Percentiles rank a stretch among this genome's conserved stretches.
Evolutionary conservation across 2,113 vertebrate genomes (phyloP).

Genomic region (Tenebrosternarchus preto): DNA sequence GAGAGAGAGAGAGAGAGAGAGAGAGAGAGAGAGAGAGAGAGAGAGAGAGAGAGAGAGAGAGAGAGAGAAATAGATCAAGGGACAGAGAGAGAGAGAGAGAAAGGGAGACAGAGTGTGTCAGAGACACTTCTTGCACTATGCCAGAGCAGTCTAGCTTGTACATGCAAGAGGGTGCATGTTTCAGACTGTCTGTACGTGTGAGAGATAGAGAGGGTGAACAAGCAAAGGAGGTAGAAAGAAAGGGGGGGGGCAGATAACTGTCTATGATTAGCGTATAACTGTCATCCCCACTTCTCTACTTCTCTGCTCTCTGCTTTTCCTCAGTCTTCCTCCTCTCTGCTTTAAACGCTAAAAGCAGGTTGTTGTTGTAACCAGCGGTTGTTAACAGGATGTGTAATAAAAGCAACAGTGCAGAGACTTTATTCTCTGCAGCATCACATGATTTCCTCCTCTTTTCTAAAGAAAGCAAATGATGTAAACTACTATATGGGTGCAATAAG

Average conservation of each 20-base stretch:
- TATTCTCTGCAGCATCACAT: constrained; percentile 30
- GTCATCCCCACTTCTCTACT: neutral
- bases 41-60: neutral
- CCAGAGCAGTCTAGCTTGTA: too few species aligned
- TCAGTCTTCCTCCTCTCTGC: constrained; percentile 5
- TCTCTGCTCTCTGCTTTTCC: neutral
- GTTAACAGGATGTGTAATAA: constrained; percentile 51
- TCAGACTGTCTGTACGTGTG: too few species aligned
- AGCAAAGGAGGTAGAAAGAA: constrained; percentile 14
- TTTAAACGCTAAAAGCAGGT: constrained; percentile 20
- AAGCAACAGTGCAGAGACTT: constrained; percentile 30
- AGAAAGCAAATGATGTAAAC: constrained; percentile 38
- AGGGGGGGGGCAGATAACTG: constrained; percentile 12
- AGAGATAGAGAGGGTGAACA: constrained; percentile 19
- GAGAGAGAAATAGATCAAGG: neutral
- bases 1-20: neutral
- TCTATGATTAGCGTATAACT: neutral
- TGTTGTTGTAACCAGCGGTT: constrained; percentile 32
- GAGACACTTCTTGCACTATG: too few species aligned
- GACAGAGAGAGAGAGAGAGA: neutral
- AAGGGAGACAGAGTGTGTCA: constrained; percentile 14
- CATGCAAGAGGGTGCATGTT: too few species aligned
- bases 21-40: neutral
- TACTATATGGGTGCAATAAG: neutral
- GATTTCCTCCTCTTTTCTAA: constrained; percentile 38